Conservation (phyloP, 2,113 vertebrate species). For the Daphoenositta chrysoptera region DNA sequence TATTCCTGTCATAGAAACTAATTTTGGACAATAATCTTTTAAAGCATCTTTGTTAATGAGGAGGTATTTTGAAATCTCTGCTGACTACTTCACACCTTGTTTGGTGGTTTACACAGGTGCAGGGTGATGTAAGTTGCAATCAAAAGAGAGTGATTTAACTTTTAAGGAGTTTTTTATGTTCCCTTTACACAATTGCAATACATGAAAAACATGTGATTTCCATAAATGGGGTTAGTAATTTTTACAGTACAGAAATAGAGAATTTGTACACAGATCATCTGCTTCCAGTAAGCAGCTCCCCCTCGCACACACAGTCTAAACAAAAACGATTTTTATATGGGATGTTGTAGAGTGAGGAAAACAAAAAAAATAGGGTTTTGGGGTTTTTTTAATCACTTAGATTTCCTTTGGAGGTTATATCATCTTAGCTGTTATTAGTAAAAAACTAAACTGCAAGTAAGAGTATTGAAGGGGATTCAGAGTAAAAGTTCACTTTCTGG, state of each 20-base stretch:
- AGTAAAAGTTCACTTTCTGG: background rate
- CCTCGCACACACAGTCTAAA: background rate
- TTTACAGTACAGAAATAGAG: background rate
- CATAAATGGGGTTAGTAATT: background rate
- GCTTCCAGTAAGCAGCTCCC: background rate
- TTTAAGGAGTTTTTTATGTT: background rate
- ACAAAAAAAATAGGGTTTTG: background rate
- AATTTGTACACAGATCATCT: background rate
- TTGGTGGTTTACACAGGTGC: conserved; percentile 44
- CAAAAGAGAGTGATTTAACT: background rate
- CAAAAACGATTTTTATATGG: background rate
- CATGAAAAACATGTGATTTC: background rate
- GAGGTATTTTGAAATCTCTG: background rate
- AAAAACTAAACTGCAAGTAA: background rate
- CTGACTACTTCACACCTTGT: background rate
- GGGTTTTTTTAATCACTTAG: background rate
- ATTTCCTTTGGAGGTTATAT: background rate
- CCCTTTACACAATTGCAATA: background rate
- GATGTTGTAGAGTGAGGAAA: background rate
- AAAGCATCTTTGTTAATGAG: background rate
- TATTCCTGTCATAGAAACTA: background rate
- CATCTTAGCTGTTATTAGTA: background rate
- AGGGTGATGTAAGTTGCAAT: background rate
- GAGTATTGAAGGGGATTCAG: background rate
- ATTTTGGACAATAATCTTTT: background rate